Percentiles rank a stretch among this genome's conserved stretches.
Evolutionary conservation across 2,797 vertebrate species (phyloP).

Genomic region (Balearica regulorum): DNA sequence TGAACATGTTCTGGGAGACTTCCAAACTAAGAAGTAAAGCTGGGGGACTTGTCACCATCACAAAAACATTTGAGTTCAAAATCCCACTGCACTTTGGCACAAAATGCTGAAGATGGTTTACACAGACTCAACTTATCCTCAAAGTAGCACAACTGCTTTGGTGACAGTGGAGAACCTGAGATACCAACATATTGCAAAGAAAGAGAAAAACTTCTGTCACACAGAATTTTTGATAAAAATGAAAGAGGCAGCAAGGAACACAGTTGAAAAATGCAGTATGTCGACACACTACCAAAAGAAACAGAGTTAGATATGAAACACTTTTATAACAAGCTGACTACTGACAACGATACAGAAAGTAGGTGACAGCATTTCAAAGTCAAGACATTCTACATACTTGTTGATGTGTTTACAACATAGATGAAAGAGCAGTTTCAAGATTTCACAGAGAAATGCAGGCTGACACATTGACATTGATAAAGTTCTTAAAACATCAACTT

Average conservation of each 20-base stretch:
- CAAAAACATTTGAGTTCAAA: slow-evolving; percentile 23
- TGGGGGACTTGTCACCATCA: not conserved
- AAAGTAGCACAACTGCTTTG: slow-evolving; percentile 46
- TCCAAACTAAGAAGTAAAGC: not conserved
- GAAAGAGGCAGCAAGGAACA: slow-evolving; percentile 49
- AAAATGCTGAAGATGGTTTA: slow-evolving; percentile 35
- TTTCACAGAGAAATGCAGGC: slow-evolving; percentile 52
- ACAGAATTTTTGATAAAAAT: slow-evolving; percentile 61
- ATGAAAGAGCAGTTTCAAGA: slow-evolving; percentile 67
- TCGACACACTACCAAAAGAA: slow-evolving; percentile 54
- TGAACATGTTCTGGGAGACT: not conserved
- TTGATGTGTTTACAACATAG: slow-evolving; percentile 74
- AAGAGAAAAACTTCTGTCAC: slow-evolving; percentile 55
- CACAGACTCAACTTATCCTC: slow-evolving; percentile 39
- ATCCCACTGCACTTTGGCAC: slow-evolving; percentile 24
- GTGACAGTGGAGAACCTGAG: slow-evolving; percentile 50
- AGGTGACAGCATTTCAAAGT: slow-evolving; percentile 72
- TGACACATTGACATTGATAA: slow-evolving; percentile 62
- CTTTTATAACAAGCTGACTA: slow-evolving; percentile 70
- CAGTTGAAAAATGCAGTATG: slow-evolving; percentile 45
- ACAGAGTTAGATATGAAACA: slow-evolving; percentile 60
- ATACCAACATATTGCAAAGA: slow-evolving; percentile 52
- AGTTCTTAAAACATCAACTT: slow-evolving; percentile 59
- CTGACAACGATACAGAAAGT: slow-evolving; percentile 69
- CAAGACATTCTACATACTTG: slow-evolving; percentile 72